Base-by-base conservation (phyloP, 2,113 vertebrate genomes). In the Condylura cristata region DNA sequence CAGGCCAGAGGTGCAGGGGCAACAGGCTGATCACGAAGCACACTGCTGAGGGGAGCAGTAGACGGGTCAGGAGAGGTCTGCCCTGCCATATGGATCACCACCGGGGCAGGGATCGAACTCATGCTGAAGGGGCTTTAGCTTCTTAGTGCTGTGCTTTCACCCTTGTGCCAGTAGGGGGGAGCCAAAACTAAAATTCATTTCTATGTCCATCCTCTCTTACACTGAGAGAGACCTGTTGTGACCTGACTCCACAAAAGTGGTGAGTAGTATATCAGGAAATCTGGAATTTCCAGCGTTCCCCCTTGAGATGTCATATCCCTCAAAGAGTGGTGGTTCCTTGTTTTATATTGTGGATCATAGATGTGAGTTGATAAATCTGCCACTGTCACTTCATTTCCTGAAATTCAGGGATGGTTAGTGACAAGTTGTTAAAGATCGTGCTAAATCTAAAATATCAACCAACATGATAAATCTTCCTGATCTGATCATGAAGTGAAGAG, bases 391-490 rank as follows among this genome's bases (percentile, higher is more conserved):
- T 89, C 87, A 66, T 70, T 96, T 96, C 41, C 95, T 94, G 79
- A 87, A 98, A 98, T 97, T 98, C 97, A 98, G 98, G 98, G 98
- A 98, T 95, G 97, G 97, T 97, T 97, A 95, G 97, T 97, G 97
- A 97, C 91, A 96, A 96, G 98, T 98, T 98, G 98, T 98, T 97
- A 98, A 96, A 98, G 98, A 98, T 98, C 98, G 96, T 34, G 92
- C 93, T 65, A 60, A 98, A 97, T 98, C 98, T 98, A 98, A 98
- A 98, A 90, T 90, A 97, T 96, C 98, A 97, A 93, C 98, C 98
- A 98, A 98, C 97, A 98, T 98, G 98, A 97, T 98, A 98, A 98
- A 97, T 97, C 94, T 92, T 70, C 93, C 92, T 97, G 66, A 94
- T 95, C 6, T 84, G 44, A 96, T 93, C 94, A 93, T 72, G 58